These are phyloP conservation scores for Chauna torquata DNA, from an alignment of 2,113 vertebrate species.

Conservation along the genomic window DNA sequence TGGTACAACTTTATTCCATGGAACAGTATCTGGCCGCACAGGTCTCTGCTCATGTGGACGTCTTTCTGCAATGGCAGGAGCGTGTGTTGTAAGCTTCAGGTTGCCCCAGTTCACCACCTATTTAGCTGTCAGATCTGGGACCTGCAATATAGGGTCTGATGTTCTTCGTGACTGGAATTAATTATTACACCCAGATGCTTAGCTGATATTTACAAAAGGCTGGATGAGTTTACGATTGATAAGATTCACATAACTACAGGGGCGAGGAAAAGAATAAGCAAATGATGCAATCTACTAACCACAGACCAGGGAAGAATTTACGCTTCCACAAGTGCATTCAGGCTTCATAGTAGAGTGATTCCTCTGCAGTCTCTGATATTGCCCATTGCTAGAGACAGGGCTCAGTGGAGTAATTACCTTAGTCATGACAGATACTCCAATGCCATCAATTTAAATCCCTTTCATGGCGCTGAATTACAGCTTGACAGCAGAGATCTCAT, in stretches of 20 bases:
- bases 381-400: not conserved
- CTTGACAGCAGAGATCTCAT: slow-evolving; percentile 12
- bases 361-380: not conserved
- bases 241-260: not conserved
- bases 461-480: slow-evolving; percentile 31
- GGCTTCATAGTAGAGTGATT: not conserved
- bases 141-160: not conserved
- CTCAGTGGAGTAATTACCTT: not conserved
- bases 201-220: not conserved
- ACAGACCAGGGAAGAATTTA: not conserved
- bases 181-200: not conserved
- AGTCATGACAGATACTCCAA: not conserved
- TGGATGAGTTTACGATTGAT: not conserved
- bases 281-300: not conserved
- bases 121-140: not conserved
- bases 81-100: not conserved
- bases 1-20: not conserved
- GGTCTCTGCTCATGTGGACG: not conserved
- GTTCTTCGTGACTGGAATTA: not conserved
- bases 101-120: not conserved
- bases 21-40: not conserved
- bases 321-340: not conserved
- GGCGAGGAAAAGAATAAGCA: not conserved
- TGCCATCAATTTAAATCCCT: slow-evolving; percentile 29
- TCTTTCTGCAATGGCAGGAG: not conserved